phyloP scores from a whole-genome alignment of 2,888 invertebrate species.

The Lapara coniferarum region DNA sequence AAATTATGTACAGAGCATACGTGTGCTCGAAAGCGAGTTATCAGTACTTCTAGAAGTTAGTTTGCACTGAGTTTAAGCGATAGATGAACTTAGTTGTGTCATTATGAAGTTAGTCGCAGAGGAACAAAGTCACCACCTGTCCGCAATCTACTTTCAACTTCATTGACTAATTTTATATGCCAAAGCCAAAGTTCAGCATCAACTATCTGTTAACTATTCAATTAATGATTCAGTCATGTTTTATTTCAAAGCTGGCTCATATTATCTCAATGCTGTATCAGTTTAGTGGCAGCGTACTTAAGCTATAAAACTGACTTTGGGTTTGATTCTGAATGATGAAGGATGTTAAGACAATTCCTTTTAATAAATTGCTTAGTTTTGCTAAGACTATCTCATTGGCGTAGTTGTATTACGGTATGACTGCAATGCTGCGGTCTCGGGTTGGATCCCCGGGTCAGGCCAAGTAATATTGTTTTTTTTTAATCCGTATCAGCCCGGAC shows the following conservation, averaged over 20 bases:
- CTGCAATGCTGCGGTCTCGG: too few relatives aligned
- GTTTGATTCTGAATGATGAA: too few relatives aligned
- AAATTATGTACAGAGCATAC: conserved; percentile 1
- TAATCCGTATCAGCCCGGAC: too few relatives aligned
- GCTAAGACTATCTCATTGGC: too few relatives aligned
- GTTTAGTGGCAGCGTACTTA: too few relatives aligned
- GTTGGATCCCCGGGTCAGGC: too few relatives aligned
- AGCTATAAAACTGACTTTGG: too few relatives aligned
- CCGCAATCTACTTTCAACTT: conserved; percentile 60
- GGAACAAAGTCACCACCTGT: conserved; percentile 63
- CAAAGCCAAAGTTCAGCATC: conserved; percentile 58
- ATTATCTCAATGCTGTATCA: too few relatives aligned
- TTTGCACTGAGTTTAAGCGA: conserved; percentile 36
- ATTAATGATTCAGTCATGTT: conserved; percentile 43
- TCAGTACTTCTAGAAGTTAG: conserved; percentile 50
- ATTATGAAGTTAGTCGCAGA: conserved; percentile 60
- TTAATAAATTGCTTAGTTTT: too few relatives aligned
- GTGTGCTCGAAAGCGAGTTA: conserved; percentile 43
- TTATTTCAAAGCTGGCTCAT: conserved; percentile 4
- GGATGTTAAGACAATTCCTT: too few relatives aligned
- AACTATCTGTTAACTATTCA: conserved; percentile 54
- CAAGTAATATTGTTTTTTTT: too few relatives aligned
- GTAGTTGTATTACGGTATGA: too few relatives aligned
- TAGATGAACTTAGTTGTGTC: conserved; percentile 56
- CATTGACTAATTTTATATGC: conserved; percentile 55